These are phyloP conservation scores for Scomberomorus guttatus DNA, from an alignment of 2,797 vertebrate genomes.

Conservation along the genomic window DNA sequence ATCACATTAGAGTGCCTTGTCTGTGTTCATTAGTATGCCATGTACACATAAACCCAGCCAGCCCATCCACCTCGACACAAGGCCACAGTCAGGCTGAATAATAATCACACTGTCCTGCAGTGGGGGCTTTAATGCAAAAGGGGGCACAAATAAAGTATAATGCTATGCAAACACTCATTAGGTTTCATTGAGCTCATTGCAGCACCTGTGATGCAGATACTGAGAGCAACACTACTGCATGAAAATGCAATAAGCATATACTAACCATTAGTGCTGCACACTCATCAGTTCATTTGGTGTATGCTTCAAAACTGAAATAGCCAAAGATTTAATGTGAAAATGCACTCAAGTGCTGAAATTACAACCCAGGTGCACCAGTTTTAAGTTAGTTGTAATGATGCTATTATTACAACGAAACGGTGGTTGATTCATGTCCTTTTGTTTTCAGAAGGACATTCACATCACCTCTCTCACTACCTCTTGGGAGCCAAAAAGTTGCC, in stretches of 20 bases:
- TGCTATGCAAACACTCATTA: slow-evolving; percentile 15
- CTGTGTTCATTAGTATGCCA: slow-evolving; percentile 27
- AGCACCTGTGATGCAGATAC: not conserved
- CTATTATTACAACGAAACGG: no score
- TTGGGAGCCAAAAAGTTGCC: no score
- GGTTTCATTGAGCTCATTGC: not conserved
- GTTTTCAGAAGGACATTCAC: no score
- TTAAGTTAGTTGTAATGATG: no score
- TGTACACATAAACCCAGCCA: not conserved
- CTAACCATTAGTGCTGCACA: no score
- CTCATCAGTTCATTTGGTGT: no score
- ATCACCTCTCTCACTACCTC: no score
- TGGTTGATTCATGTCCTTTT: no score
- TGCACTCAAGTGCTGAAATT: no score
- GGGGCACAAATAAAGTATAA: slow-evolving; percentile 6
- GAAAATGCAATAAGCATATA: not conserved
- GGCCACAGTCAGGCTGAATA: slow-evolving; percentile 37
- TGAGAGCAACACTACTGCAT: not conserved
- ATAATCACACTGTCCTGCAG: slow-evolving; percentile 20
- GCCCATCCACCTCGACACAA: slow-evolving; percentile 20
- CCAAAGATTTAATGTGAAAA: no score
- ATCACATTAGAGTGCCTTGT: not conserved
- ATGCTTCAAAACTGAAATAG: no score
- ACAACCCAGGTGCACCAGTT: no score
- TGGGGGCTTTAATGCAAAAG: slow-evolving; percentile 7